Base-by-base conservation (phyloP, 2,888 invertebrate species). In the Nomada flava region DNA sequence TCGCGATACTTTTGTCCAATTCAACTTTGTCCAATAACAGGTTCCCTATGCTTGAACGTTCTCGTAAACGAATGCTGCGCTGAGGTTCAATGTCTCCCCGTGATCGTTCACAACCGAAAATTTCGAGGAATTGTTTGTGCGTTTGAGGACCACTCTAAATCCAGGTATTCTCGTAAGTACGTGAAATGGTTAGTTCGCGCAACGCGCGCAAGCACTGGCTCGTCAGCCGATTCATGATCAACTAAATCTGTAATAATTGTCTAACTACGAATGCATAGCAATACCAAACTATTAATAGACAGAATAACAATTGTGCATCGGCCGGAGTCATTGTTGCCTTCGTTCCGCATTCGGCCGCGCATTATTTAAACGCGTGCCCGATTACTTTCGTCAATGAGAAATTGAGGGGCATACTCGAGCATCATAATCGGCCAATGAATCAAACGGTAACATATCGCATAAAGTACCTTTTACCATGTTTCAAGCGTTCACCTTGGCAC, bases 91-190 rank as follows among this genome's bases (percentile, higher is more conserved):
- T 59, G 26, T 18, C 36, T 26, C 50, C 55, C 23, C 55, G 44
- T 18, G 59, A 20, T 53, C 68, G 44, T 60, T 53, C 44, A 10
- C 29, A 13, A 29, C 42, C 55, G 23, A 52, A 13, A 42, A 13
- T 36, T 42, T 53, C 65, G 65, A 59, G 79, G 71, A 71, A 80
- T 62, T 80, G 76, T 52, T 82, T 84, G 78, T 82, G 84, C 79
- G 76, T 65, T 47, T 77, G 78, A 57, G 72, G 86, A 85, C 62
- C 42, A 68, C 44, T 50, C 64, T 64, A 47, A 62, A 71, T 71
- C 50, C 64, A 65, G 36, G 23, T 53, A 55, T 65, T 44, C 29
- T 47, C 55, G 69, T 82, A 84, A 84, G 76, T 84, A 86, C 76
- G 53, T 64, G 59, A 52, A 62, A 42, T 36, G 20, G 52, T 70